Conservation (phyloP, 1,140 invertebrate genomes). For the Nautilus pompilius region DNA sequence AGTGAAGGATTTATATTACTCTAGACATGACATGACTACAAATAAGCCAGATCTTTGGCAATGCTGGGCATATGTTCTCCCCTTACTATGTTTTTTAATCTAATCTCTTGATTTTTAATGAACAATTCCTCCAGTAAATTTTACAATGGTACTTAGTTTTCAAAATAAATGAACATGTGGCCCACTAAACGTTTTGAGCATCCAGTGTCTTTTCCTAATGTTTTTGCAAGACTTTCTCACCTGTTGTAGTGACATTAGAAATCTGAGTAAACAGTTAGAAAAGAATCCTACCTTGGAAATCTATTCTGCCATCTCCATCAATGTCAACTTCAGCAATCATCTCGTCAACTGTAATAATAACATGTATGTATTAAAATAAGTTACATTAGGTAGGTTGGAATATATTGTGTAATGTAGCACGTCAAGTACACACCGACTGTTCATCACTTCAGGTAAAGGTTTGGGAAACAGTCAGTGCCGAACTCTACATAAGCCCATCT, state of each 20-base stretch:
- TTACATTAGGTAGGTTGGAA: too few species aligned
- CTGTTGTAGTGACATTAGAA: not conserved
- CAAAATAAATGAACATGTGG: not conserved
- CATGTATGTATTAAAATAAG: too few species aligned
- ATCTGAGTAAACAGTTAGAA: slow-evolving; percentile 9
- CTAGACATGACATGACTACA: too few species aligned
- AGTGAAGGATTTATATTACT: too few species aligned
- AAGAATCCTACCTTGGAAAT: slow-evolving; percentile 43
- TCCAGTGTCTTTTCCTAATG: not conserved
- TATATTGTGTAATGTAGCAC: too few species aligned
- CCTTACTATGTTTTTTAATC: too few species aligned
- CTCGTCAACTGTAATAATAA: slow-evolving; percentile 72
- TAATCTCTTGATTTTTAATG: not conserved
- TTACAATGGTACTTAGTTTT: not conserved
- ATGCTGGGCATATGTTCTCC: too few species aligned
- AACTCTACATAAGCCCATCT: too few species aligned
- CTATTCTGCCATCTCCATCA: slow-evolving; percentile 73
- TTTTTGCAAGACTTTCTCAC: not conserved
- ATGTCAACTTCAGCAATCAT: slow-evolving; percentile 99
- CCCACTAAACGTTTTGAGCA: not conserved
- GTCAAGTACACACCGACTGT: too few species aligned
- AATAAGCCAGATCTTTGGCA: too few species aligned
- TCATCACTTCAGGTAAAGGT: too few species aligned
- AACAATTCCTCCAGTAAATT: not conserved
- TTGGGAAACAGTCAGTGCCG: too few species aligned